Evolutionary conservation across 1,140 invertebrate species (phyloP).

Genomic region (Laodelphax striatellus): DNA sequence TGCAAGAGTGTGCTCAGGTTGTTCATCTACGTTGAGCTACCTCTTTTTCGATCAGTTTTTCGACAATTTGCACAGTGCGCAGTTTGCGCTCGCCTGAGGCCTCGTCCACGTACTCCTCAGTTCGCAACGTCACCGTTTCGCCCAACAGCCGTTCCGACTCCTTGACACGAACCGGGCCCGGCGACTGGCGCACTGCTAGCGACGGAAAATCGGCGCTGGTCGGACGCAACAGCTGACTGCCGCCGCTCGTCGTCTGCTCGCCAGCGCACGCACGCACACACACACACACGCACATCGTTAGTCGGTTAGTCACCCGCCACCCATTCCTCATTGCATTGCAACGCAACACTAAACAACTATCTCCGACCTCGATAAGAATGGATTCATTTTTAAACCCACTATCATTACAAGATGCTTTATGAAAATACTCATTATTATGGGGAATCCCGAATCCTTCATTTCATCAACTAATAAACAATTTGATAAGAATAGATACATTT

Average conservation of each 20-base stretch:
- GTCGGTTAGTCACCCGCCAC: not conserved
- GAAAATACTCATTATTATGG: too few relatives aligned
- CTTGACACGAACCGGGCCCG: slow-evolving; percentile 65
- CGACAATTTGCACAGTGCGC: slow-evolving; percentile 82
- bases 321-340: too few relatives aligned
- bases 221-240: slow-evolving; percentile 34
- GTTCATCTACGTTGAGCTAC: slow-evolving; percentile 39
- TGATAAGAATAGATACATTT: too few relatives aligned
- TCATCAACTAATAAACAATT: too few relatives aligned
- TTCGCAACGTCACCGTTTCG: slow-evolving; percentile 73
- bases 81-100: slow-evolving; percentile 71
- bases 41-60: slow-evolving; percentile 92
- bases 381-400: too few relatives aligned
- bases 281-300: slow-evolving; percentile 6
- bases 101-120: slow-evolving; percentile 78
- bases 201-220: slow-evolving; percentile 60
- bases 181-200: slow-evolving; percentile 69
- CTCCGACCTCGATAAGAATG: too few relatives aligned
- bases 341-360: too few relatives aligned
- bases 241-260: not conserved
- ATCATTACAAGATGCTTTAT: too few relatives aligned
- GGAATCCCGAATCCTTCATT: too few relatives aligned
- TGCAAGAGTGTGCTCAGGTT: not conserved
- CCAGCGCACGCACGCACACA: not conserved
- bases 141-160: slow-evolving; percentile 80